Base-by-base conservation (phyloP, 2,113 vertebrate genomes). In the Smithornis capensis region DNA sequence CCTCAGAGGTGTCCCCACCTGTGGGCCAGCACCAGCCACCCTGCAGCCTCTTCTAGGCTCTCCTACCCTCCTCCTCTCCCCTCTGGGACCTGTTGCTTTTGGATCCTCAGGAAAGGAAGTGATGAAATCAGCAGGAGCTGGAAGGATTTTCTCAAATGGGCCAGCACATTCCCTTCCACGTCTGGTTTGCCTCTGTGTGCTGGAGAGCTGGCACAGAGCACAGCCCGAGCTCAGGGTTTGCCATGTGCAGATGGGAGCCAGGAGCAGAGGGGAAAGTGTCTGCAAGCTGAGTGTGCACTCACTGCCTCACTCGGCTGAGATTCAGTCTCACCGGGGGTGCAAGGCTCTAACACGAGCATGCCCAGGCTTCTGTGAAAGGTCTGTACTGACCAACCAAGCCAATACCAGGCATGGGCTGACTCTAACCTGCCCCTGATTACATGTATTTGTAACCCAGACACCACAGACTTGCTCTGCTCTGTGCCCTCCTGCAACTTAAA, bases 401-500 rank as follows among this genome's bases (percentile, higher is more conserved):
- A 9, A 59, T 3, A 56, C 12, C 45, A 44, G 47, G 62, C 87
- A 40, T 0, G 2, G 28, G n/a, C 80, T 27, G 35, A 49, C 62
- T 45, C 78, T 49, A 73, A 28, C 62, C 87, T 73, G 67, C 53
- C 81, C 44, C 21, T 33, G 62, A 78, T 68, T 31, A 78, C 77
- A 40, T 1, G 0, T 2, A n/a, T 64, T 37, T 79, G 65, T 42
- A 89, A 79, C 67, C 23, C 87, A 87, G 89, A 85, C 70, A 50
- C 87, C 5, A 3, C 64, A 87, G 85, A 57, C 64, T 75, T 31
- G 69, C 87, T 70, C 8, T 23, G 52, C 77, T 69, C 70, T 71
- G 49, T 57, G 75, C 69, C 60, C 91, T 90, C 40, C 71, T 89
- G 85, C 87, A 86, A 83, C 69, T 90, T 73, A 78, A 83, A 93